Percentiles rank a stretch among this genome's conserved stretches.
Evolutionary conservation across 2,113 vertebrate species (phyloP).

Genomic region (Chaetorhynchus papuensis): DNA sequence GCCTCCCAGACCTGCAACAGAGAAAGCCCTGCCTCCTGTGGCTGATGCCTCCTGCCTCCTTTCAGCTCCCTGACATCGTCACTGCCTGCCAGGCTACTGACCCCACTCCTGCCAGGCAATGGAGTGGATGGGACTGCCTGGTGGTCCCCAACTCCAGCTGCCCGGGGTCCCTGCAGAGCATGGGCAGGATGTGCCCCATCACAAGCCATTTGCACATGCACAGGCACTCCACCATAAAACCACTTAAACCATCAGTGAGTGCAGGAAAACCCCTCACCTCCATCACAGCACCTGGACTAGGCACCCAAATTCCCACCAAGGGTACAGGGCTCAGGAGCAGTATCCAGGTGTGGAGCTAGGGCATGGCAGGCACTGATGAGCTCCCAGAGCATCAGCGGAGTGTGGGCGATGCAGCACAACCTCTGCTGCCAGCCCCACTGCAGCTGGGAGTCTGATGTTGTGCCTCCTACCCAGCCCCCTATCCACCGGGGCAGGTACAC

Average conservation of each 20-base stretch:
- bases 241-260: not conserved
- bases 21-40: not conserved
- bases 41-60: not conserved
- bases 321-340: not conserved
- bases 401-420: fast-evolving
- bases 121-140: not conserved
- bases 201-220: fast-evolving
- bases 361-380: not conserved
- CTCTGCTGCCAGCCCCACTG: not conserved
- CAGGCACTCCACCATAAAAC: not conserved
- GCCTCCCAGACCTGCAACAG: not conserved
- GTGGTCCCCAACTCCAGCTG: not conserved
- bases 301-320: not conserved
- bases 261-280: not conserved
- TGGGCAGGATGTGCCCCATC: not conserved
- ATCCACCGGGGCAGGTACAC: fast-evolving
- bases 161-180: fast-evolving
- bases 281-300: not conserved
- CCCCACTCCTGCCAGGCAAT: not conserved
- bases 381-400: fast-evolving
- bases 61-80: not conserved
- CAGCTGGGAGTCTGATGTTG: fast-evolving
- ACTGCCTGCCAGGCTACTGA: not conserved
- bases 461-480: not conserved
- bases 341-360: not conserved